A percentile compares a stretch with the other conserved stretches of the same genome.
These are phyloP conservation scores for Melanchra persicariae DNA, from an alignment of 2,888 invertebrate genomes.

Conservation along the genomic window DNA sequence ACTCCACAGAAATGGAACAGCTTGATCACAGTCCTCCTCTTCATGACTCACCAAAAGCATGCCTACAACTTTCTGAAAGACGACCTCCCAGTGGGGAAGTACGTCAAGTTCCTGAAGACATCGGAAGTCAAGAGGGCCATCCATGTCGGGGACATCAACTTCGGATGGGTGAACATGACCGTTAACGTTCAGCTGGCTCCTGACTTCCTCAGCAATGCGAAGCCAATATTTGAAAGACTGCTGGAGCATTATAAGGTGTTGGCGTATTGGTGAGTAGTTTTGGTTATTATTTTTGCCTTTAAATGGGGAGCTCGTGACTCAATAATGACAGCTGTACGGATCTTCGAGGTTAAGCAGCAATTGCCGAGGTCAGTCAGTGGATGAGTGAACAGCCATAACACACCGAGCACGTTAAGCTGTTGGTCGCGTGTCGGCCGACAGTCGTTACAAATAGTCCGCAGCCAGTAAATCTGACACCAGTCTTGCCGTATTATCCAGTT, in stretches of 20 bases:
- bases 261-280: constrained; percentile 76
- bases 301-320: too few species aligned
- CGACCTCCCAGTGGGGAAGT: constrained; percentile 74
- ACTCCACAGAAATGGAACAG: constrained; percentile 77
- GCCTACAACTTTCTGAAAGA: constrained; percentile 85
- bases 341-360: too few species aligned
- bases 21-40: constrained; percentile 74
- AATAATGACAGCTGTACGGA: too few species aligned
- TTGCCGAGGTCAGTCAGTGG: too few species aligned
- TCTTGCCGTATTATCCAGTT: too few species aligned
- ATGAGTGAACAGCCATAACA: too few species aligned
- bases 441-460: too few species aligned
- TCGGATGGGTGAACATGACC: constrained; percentile 79
- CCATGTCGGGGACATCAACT: constrained; percentile 82
- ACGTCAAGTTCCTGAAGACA: constrained; percentile 68
- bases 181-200: constrained; percentile 77
- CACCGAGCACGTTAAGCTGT: too few species aligned
- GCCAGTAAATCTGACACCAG: too few species aligned
- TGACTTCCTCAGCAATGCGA: constrained; percentile 82
- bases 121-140: constrained; percentile 80
- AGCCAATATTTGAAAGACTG: constrained; percentile 77
- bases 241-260: constrained; percentile 82
- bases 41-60: constrained; percentile 79
- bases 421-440: too few species aligned
- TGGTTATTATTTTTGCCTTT: neutral